Evolutionary conservation across 2,113 vertebrate genomes (phyloP), one percentile per base, ranked within the genome.

Genomic region (Istiophorus platypterus): DNA sequence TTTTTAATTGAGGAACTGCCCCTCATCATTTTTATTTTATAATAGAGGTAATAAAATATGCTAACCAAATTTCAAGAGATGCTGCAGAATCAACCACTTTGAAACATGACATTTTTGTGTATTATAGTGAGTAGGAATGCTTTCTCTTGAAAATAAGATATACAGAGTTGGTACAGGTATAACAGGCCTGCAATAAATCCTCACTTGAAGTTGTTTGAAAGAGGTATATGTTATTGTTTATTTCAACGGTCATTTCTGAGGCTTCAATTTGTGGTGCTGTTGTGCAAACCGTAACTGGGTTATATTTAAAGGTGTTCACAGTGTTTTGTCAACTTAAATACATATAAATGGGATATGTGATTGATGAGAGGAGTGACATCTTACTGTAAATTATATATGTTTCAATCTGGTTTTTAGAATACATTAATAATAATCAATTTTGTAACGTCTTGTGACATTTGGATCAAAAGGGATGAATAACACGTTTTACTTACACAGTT

Each of bases 21-120:
- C 42, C 27, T 62, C 5, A 9, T 79, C 62, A 61, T 73, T 66
- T 76, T 78, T 81, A 77, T 74, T 74, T 78, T 26, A 57, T 76
- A 49, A 74, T 45, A 22, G 51, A 26, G 4, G 17, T 61, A 42
- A 75, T 87, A 68, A 85, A 81, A 75, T 78, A 88, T 73, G 67
- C 63, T 73, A 7, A 68, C 24, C 37, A 81, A 81, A 83, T 68
- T 62, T 78, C 63, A 69, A 62, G 75, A 37, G 67, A 71, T 57
- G 45, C 67, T 49, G 49, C n/a, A 67, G 41, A 78, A 20, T 64
- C 18, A 14, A 34, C 11, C 11, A 41, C 66, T 79, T 37, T 68
- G 59, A 84, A 75, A 79, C 15, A 70, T 29, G 20, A 89, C 34
- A 39, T 31, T n/a, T n/a, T n/a, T n/a, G n/a, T n/a, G n/a, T n/a